phyloP scores from a whole-genome alignment of 2,113 vertebrate species.

The Urocynchramus pylzowi region DNA sequence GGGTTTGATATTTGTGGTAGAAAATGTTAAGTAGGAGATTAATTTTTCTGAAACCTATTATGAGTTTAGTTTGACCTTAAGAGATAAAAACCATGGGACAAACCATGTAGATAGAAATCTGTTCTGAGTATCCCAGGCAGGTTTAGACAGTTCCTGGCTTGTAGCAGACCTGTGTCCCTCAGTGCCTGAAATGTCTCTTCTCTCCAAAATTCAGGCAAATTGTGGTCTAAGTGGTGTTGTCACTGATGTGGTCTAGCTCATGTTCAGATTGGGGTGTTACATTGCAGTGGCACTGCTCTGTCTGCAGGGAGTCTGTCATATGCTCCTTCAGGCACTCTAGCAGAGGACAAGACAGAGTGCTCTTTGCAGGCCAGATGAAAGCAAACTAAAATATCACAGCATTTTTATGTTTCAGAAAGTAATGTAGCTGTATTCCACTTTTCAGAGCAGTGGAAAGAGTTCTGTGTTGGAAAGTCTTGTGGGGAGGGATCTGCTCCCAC shows the following conservation, averaged over 20 bases:
- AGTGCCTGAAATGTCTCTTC: too few species aligned
- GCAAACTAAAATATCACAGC: not conserved
- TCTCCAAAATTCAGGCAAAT: too few species aligned
- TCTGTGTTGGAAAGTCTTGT: slow-evolving; percentile 97
- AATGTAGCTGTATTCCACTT: slow-evolving; percentile 28
- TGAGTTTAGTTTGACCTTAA: not conserved
- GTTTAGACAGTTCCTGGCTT: not conserved
- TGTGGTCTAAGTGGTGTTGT: too few species aligned
- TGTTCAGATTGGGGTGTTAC: too few species aligned
- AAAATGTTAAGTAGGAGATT: not conserved
- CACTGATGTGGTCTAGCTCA: too few species aligned
- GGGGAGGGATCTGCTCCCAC: slow-evolving; percentile 90
- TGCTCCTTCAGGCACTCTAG: not conserved
- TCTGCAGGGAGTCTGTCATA: not conserved
- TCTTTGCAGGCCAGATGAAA: not conserved
- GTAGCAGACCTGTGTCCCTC: not conserved
- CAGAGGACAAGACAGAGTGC: not conserved
- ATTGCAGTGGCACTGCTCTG: not conserved
- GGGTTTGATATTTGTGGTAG: not conserved
- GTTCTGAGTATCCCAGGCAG: not conserved
- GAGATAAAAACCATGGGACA: not conserved
- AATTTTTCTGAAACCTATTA: not conserved
- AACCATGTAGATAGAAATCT: not conserved
- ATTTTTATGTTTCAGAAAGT: slow-evolving; percentile 6
- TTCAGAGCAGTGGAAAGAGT: slow-evolving; percentile 98